These are phyloP conservation scores for Leuciscus waleckii DNA, from an alignment of 2,797 vertebrate species.

Conservation along the genomic window DNA sequence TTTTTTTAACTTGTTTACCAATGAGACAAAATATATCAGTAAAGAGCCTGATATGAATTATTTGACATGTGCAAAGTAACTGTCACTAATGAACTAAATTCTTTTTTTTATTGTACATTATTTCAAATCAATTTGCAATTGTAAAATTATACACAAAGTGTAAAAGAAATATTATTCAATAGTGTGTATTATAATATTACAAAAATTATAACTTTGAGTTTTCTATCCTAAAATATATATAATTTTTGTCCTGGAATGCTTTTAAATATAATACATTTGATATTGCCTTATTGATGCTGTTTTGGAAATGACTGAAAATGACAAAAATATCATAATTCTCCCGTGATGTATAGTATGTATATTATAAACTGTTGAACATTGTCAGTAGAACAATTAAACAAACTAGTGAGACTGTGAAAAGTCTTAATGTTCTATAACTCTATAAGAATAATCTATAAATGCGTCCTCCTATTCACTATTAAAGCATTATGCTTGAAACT, in stretches of 20 bases:
- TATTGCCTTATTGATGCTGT: background rate
- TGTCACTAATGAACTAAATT: background rate
- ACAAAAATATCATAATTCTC: background rate
- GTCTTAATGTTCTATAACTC: background rate
- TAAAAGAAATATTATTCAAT: background rate
- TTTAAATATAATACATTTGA: background rate
- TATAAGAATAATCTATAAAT: background rate
- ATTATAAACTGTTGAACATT: background rate
- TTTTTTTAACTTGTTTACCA: background rate
- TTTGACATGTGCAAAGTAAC: background rate
- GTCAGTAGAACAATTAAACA: background rate
- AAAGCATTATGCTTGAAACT: background rate
- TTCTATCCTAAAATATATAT: background rate
- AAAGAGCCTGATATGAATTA: background rate
- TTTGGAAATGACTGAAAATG: background rate
- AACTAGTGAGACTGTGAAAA: background rate
- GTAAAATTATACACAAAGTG: background rate
- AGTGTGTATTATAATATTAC: background rate
- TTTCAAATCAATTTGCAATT: background rate
- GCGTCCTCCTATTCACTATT: background rate
- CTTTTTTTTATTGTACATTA: background rate
- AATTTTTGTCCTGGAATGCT: background rate
- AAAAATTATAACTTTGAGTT: background rate
- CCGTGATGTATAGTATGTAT: background rate
- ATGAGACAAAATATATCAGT: background rate